Evolutionary conservation across 2,797 vertebrate species (phyloP), one percentile per base, ranked within the genome.

Genomic region (Periparus ater): DNA sequence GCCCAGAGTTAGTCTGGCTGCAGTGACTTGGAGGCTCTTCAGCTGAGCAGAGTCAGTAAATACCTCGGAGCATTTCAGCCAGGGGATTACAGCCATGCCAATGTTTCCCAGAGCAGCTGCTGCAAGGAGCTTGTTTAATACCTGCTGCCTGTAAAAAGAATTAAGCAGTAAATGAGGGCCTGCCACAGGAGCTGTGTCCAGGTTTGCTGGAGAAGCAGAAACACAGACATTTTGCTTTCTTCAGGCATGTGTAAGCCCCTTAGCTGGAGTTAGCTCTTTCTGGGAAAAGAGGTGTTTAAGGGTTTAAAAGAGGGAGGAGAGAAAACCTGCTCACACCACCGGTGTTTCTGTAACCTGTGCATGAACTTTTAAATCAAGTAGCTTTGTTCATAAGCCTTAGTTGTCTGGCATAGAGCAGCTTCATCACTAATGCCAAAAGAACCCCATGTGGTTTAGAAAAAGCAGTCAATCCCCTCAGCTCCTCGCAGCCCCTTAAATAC

Each of bases 71-170:
- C 76, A 72, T 47, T 95, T 91, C 76, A 68, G 25, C 74, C 0
- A 10, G 36, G 84, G 88, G 66, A 91, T 95, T 89, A 89, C 54
- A 92, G 85, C 44, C 23, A 0, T 88, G 62, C 89, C 94, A 91
- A 68, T 4, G 50, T 27, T 96, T 96, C 93, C 82, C 79, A 95
- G 94, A 89, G 86, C 84, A 93, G 92, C 80, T 91, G 81, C 94
- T 85, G 51, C 72, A 61, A 88, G 61, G 29, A 85, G 11, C 50
- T 71, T 12, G 12, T 50, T 79, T 92, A 94, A 95, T 93, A 89
- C 67, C 88, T 95, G 84, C 78, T 95, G 90, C 71, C 91, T 96
- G 92, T 93, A 91, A 92, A 93, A 83, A 85, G 86, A 95, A 89
- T 92, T 91, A 91, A 76, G 57, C 78, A 51, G 57, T 27, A 67